A percentile compares a stretch with the other conserved stretches of the same genome.
phyloP scores from a whole-genome alignment of 2,888 invertebrate genomes.

The Drosophila tanythrix region DNA sequence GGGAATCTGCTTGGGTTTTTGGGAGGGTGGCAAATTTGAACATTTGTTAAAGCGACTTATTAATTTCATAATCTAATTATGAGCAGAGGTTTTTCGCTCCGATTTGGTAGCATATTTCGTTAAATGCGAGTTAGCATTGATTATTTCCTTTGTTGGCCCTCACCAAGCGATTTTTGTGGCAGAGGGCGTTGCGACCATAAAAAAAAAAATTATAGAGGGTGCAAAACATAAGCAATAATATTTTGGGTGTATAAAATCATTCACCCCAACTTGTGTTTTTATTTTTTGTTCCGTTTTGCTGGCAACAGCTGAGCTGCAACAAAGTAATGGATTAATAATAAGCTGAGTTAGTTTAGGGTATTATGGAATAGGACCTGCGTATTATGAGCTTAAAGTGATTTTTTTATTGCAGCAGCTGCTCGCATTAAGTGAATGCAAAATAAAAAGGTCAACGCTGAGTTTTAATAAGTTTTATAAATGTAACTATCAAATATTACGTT shows the following conservation, averaged over 20 bases:
- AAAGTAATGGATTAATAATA: constrained; percentile 63
- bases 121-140: constrained; percentile 55
- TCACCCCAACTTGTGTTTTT: constrained; percentile 35
- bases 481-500: background rate
- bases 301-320: constrained; percentile 54
- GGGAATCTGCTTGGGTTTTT: background rate
- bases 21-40: constrained; percentile 57
- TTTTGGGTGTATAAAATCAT: constrained; percentile 34
- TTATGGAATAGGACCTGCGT: constrained; percentile 12
- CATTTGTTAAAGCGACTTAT: constrained; percentile 78
- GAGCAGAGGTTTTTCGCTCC: constrained; percentile 55
- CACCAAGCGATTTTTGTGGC: background rate
- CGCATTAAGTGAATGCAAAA: background rate
- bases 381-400: constrained; percentile 9
- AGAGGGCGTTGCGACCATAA: constrained; percentile 39
- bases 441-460: background rate
- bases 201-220: constrained; percentile 48
- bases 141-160: constrained; percentile 47
- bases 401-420: constrained; percentile 19
- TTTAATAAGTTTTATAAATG: background rate
- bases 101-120: constrained; percentile 57
- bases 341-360: constrained; percentile 35
- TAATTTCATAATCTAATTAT: constrained; percentile 79
- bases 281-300: constrained; percentile 16
- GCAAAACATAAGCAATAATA: constrained; percentile 48